A percentile compares a stretch with the other conserved stretches of the same genome.
Evolutionary conservation across 1,140 invertebrate genomes (phyloP).

Genomic region (Anadara kagoshimensis): DNA sequence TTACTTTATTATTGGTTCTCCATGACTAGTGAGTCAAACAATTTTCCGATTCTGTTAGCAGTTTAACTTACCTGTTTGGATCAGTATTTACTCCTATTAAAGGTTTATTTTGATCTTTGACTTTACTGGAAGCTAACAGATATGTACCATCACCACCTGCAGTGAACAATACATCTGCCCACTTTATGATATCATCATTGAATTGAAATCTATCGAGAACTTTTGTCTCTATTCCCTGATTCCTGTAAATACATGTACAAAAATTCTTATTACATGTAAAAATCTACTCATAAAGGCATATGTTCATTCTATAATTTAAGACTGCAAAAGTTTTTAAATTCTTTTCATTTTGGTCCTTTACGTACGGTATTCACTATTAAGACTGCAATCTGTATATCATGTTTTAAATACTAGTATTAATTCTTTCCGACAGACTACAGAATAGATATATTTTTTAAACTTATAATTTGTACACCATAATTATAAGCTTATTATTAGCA

Average conservation of each 20-base stretch:
- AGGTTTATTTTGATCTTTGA: constrained; percentile 84
- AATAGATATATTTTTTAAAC: too few species aligned
- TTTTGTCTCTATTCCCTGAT: constrained; percentile 83
- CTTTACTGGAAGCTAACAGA: constrained; percentile 91
- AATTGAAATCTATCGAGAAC: constrained; percentile 86
- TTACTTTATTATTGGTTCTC: neutral
- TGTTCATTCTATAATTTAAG: too few species aligned
- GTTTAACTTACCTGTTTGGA: constrained; percentile 79
- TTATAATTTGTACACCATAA: too few species aligned
- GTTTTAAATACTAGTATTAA: too few species aligned
- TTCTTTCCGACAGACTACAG: too few species aligned
- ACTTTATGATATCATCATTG: constrained; percentile 83
- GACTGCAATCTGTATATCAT: too few species aligned
- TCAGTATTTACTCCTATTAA: constrained; percentile 99
- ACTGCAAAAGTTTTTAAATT: too few species aligned
- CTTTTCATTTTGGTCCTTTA: too few species aligned
- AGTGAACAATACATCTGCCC: constrained; percentile 96
- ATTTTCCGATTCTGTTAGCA: neutral
- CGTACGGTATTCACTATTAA: too few species aligned
- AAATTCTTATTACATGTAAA: too few species aligned
- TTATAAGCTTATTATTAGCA: neutral
- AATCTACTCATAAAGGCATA: too few species aligned
- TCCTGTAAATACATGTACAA: constrained; percentile 44
- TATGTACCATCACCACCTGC: constrained; percentile 99
- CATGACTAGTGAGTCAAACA: neutral